These are phyloP conservation scores for Hydrophis major DNA, from an alignment of 2,797 vertebrate species.

Conservation along the genomic window DNA sequence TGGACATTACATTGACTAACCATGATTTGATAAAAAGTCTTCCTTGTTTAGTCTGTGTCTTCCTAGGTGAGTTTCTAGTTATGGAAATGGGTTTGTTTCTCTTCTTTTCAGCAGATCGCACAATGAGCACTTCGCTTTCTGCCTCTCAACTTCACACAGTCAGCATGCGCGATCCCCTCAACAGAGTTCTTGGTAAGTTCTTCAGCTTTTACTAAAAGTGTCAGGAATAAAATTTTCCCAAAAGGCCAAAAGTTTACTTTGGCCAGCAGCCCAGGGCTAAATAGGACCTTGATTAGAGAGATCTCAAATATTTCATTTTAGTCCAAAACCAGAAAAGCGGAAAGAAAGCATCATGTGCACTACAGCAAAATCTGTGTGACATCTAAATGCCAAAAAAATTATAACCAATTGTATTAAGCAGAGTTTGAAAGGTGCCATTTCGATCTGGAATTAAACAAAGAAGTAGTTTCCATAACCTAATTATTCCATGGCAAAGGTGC, in stretches of 20 bases:
- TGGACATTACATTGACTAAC: not conserved
- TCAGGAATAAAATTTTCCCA: not conserved
- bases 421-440: not conserved
- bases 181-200: conserved; percentile 88
- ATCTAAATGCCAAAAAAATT: not conserved
- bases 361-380: not conserved
- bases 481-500: not conserved
- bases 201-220: accelerated
- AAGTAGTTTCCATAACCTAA: not conserved
- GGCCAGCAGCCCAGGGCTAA: not conserved
- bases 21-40: not conserved
- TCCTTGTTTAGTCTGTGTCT: not conserved
- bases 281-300: not conserved
- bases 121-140: conserved; percentile 93
- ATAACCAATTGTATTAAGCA: not conserved
- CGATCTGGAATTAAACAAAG: not conserved
- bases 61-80: not conserved
- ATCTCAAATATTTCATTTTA: not conserved
- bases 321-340: not conserved
- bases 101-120: conserved; percentile 78
- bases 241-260: not conserved
- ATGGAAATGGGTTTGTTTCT: not conserved
- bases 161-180: conserved; percentile 95
- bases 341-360: not conserved
- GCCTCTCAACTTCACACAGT: conserved; percentile 96